Percentiles rank a stretch among this genome's conserved stretches.
Conservation (phyloP, 1,140 invertebrate genomes). For the Drosophila tropicalis region DNA sequence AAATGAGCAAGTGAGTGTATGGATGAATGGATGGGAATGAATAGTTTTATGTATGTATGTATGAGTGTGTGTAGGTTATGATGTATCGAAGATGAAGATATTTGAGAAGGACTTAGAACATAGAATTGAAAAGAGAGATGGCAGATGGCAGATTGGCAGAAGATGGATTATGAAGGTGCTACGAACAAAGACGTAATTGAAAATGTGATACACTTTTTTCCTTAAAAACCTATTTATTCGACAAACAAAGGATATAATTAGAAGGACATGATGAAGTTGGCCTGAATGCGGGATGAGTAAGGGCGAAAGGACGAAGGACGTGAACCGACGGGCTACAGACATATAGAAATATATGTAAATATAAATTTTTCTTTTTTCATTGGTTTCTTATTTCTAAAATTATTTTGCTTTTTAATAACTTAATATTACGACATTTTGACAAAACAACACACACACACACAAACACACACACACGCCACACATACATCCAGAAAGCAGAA, state of each 20-base stretch:
- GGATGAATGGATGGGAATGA: not conserved
- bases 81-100: not conserved
- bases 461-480: constrained; percentile 26
- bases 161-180: constrained; percentile 77
- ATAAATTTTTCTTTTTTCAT: not conserved
- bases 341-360: not conserved
- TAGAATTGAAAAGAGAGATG: not conserved
- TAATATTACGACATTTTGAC: not conserved
- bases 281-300: not conserved
- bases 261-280: constrained; percentile 22
- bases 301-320: constrained; percentile 3
- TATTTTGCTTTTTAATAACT: not conserved
- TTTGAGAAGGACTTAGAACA: constrained; percentile 27
- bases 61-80: not conserved
- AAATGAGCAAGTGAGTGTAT: not conserved
- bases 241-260: constrained; percentile 30
- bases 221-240: constrained; percentile 74
- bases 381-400: not conserved
- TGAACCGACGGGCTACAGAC: not conserved
- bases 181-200: constrained; percentile 83
- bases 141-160: not conserved
- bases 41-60: not conserved
- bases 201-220: constrained; percentile 83
- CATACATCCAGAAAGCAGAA: constrained; percentile 23
- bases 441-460: constrained; percentile 20